These are phyloP conservation scores for Leptura quadrifasciata DNA, from an alignment of 2,888 invertebrate genomes.

Conservation along the genomic window DNA sequence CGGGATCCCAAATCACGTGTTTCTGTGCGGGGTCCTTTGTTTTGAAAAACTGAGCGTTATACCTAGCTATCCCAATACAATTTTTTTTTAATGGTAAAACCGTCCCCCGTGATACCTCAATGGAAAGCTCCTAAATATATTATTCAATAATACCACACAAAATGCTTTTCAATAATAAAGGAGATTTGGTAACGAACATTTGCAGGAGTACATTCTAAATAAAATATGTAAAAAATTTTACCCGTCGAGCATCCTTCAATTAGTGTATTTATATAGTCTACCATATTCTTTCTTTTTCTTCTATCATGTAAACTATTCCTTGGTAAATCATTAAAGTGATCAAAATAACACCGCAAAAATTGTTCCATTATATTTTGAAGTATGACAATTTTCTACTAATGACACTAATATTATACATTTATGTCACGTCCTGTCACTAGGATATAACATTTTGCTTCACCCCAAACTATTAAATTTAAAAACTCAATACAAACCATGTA, in stretches of 20 bases:
- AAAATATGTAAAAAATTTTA: constrained; percentile 53
- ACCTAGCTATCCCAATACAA: too few relatives aligned
- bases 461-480: background rate
- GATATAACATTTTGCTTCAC: background rate
- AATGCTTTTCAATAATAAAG: too few relatives aligned
- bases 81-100: too few relatives aligned
- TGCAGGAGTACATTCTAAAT: background rate
- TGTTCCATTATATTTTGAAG: constrained; percentile 80
- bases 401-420: background rate
- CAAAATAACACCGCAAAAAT: constrained; percentile 87
- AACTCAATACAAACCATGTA: background rate
- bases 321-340: constrained; percentile 82
- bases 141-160: too few relatives aligned
- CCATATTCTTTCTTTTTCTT: constrained; percentile 82
- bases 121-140: too few relatives aligned
- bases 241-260: constrained; percentile 81
- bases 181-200: constrained; percentile 18
- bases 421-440: background rate
- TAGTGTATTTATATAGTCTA: constrained; percentile 86
- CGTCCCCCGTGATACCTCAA: too few relatives aligned
- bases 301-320: constrained; percentile 84
- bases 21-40: too few relatives aligned
- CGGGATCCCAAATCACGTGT: too few relatives aligned
- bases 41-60: too few relatives aligned
- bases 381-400: background rate